Conservation (phyloP, 1,140 invertebrate species). For the Tetramorium simillimum region DNA sequence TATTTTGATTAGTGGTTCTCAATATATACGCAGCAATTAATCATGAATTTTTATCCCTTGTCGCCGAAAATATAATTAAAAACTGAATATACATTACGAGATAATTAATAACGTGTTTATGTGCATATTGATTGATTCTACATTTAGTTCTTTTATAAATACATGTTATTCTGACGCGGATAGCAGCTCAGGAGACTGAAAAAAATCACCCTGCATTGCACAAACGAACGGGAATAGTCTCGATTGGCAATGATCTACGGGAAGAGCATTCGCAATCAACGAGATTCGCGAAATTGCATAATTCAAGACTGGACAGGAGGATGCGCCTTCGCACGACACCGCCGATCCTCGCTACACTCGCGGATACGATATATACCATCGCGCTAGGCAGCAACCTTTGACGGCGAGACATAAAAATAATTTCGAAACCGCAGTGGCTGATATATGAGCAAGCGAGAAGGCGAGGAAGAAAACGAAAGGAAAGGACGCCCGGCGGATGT, state of each 20-base stretch:
- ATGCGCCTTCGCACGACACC: slow-evolving; percentile 32
- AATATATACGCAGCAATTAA: not conserved
- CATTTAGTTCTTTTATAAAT: not conserved
- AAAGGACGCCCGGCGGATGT: slow-evolving; percentile 53
- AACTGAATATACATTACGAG: not conserved
- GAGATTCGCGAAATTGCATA: slow-evolving; percentile 61
- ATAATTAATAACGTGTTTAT: not conserved
- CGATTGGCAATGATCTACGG: slow-evolving; percentile 1
- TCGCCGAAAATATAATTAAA: not conserved
- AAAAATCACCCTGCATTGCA: not conserved
- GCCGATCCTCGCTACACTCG: slow-evolving; percentile 10
- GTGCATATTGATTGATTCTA: not conserved
- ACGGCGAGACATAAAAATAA: slow-evolving; percentile 81
- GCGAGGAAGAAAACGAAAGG: slow-evolving; percentile 64
- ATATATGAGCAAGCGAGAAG: slow-evolving; percentile 79
- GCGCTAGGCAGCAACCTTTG: slow-evolving; percentile 72
- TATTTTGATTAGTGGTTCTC: not conserved
- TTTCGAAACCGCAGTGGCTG: slow-evolving; percentile 82
- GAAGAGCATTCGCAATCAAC: slow-evolving; percentile 26
- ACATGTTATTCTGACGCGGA: not conserved
- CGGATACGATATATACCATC: slow-evolving; percentile 36
- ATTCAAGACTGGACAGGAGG: slow-evolving; percentile 43
- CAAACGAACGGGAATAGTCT: not conserved
- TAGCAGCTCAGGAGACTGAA: not conserved
- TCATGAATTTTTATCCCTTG: not conserved